Conservation (phyloP, 1,140 invertebrate genomes). For the Diorhabda elongata region DNA sequence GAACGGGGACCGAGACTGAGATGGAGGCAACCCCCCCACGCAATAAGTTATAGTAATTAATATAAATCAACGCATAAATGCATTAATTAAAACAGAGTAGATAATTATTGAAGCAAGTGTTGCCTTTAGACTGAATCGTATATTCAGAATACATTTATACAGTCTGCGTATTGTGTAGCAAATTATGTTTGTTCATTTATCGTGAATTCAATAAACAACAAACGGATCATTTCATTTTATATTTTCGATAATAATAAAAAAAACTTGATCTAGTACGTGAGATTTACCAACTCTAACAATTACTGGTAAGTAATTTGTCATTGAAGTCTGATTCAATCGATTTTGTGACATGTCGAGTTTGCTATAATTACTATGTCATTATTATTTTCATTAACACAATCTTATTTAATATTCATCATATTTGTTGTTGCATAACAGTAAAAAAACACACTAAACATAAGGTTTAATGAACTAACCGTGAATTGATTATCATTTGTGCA, state of each 20-base stretch:
- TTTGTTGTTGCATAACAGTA: no score
- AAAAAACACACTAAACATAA: no score
- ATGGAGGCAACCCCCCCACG: constrained; percentile 19
- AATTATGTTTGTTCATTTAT: background rate
- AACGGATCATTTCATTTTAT: background rate
- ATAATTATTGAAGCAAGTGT: constrained; percentile 46
- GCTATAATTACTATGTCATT: no score
- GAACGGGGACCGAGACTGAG: background rate
- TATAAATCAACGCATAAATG: constrained; percentile 46
- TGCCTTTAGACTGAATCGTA: constrained; percentile 1
- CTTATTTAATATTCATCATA: no score
- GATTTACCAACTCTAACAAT: no score
- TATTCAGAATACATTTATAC: background rate
- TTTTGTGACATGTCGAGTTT: no score
- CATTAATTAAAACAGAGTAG: constrained; percentile 45
- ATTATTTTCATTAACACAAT: no score
- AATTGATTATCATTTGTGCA: constrained; percentile 22
- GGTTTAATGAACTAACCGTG: constrained; percentile 20
- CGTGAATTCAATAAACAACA: background rate
- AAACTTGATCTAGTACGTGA: no score
- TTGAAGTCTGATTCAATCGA: no score
- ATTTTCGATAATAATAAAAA: no score
- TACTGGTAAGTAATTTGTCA: no score
- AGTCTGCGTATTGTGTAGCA: background rate
- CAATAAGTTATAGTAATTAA: constrained; percentile 47